Conservation (phyloP, 2,113 vertebrate genomes). For the Oncorhynchus clarkii region DNA sequence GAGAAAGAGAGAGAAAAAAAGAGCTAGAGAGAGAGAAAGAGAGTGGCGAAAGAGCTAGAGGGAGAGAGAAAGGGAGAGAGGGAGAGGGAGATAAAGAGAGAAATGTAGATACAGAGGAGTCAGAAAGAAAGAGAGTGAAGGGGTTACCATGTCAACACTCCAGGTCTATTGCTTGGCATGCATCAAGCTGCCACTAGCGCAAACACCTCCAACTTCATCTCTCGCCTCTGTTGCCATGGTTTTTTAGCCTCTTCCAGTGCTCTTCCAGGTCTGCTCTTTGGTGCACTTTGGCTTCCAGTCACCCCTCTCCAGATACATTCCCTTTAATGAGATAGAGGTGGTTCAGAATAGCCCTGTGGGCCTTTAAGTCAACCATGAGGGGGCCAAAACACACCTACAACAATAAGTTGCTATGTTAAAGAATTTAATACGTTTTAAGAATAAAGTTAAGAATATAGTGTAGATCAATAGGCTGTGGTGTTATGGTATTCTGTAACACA, state of each 20-base stretch:
- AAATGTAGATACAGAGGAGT: neutral
- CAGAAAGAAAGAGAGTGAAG: constrained; percentile 29
- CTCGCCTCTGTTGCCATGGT: constrained; percentile 24
- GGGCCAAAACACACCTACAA: neutral
- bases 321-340: neutral
- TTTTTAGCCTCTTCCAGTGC: constrained; percentile 3
- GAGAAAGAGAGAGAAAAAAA: too few relatives aligned
- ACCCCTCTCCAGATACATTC: neutral
- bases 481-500: too few relatives aligned
- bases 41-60: neutral
- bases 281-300: neutral
- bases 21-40: neutral
- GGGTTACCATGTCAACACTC: constrained; percentile 34
- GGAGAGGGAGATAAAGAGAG: neutral
- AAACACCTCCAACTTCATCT: constrained; percentile 32
- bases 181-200: constrained; percentile 27
- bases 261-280: neutral
- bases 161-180: constrained; percentile 29
- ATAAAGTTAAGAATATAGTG: too few relatives aligned
- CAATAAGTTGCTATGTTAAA: neutral
- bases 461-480: too few relatives aligned
- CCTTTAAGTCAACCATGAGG: neutral
- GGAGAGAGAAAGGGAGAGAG: neutral
- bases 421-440: too few relatives aligned
- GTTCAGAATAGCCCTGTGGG: neutral